phyloP scores from a whole-genome alignment of 2,888 invertebrate species.

The Geotrupes spiniger region DNA sequence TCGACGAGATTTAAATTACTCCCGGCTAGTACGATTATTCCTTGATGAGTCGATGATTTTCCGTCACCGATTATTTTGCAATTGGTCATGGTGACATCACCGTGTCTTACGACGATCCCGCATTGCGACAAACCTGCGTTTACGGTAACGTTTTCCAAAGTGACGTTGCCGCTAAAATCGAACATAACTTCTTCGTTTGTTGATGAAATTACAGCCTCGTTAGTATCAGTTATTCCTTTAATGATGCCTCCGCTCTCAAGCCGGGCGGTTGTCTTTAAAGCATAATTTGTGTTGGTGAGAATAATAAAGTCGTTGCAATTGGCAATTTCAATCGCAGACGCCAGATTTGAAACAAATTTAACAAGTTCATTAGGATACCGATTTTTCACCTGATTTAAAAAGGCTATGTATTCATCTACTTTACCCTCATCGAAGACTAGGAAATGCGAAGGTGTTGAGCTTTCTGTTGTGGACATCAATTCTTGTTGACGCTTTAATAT shows the following conservation, averaged over 20 bases:
- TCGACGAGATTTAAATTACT: slow-evolving; percentile 49
- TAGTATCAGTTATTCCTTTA: slow-evolving; percentile 35
- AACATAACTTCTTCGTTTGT: slow-evolving; percentile 55
- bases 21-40: slow-evolving; percentile 53
- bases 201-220: slow-evolving; percentile 42
- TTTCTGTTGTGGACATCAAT: slow-evolving; percentile 16
- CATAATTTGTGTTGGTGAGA: slow-evolving; percentile 53
- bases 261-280: slow-evolving; percentile 52
- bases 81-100: slow-evolving; percentile 51
- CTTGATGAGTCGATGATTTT: slow-evolving; percentile 55
- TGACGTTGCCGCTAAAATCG: slow-evolving; percentile 54
- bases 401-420: slow-evolving; percentile 50
- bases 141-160: slow-evolving; percentile 56
- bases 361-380: slow-evolving; percentile 46
- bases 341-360: slow-evolving; percentile 47
- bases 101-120: slow-evolving; percentile 53
- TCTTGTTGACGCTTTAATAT: slow-evolving; percentile 35
- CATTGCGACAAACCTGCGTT: slow-evolving; percentile 54
- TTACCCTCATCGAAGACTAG: slow-evolving; percentile 53
- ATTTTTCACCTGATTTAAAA: slow-evolving; percentile 48
- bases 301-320: slow-evolving; percentile 52
- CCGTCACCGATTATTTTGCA: slow-evolving; percentile 55
- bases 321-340: slow-evolving; percentile 47
- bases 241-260: slow-evolving; percentile 53
- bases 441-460: slow-evolving; percentile 33